phyloP scores from a whole-genome alignment of 2,113 vertebrate species.

The Scomber japonicus region DNA sequence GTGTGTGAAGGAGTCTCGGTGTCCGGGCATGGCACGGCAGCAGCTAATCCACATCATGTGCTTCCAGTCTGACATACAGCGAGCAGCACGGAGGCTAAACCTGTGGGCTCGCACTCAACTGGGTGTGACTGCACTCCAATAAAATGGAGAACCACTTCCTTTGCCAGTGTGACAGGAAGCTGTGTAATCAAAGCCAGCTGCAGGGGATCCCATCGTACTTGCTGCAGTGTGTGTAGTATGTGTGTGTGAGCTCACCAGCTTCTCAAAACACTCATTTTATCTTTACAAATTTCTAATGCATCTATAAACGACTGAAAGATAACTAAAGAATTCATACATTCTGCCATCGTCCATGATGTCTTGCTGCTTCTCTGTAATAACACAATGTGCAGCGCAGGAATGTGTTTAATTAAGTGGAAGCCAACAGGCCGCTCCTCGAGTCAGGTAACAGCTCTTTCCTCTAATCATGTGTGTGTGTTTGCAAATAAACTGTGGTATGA shows the following conservation, averaged over 20 bases:
- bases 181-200: conserved; percentile 35
- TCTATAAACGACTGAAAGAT: no score
- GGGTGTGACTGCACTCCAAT: conserved; percentile 27
- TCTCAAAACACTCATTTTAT: no score
- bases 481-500: no score
- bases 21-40: conserved; percentile 18
- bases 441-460: no score
- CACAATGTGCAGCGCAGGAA: no score
- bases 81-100: background rate
- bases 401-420: no score
- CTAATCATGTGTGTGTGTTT: no score
- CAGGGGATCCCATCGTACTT: background rate
- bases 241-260: no score
- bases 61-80: conserved; percentile 21
- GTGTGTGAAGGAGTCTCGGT: background rate
- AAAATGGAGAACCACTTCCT: conserved; percentile 24
- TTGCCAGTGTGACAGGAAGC: conserved; percentile 18
- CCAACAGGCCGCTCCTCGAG: no score
- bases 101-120: background rate
- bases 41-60: conserved; percentile 75
- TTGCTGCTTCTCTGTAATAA: no score
- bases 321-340: no score
- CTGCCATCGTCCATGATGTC: background rate
- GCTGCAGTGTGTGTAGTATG: background rate
- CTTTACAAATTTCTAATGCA: no score